A percentile compares a stretch with the other conserved stretches of the same genome.
Evolutionary conservation across 92 coral and sea anemone species (phyloP).

Genomic region (Phenganax stokvisi): DNA sequence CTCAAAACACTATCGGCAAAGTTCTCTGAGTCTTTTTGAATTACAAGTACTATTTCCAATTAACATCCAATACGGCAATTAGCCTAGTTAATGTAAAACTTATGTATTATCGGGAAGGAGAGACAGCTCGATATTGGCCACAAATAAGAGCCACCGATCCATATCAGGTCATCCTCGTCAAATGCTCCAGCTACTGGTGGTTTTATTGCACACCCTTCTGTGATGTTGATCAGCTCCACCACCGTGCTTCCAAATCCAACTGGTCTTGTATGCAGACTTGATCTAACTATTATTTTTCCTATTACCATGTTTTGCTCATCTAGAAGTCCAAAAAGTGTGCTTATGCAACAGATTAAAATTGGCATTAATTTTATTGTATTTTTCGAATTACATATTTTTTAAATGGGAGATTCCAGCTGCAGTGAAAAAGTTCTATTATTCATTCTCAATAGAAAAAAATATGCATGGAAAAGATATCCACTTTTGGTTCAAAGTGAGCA

Average conservation of each 20-base stretch:
- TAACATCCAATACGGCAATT: too few relatives aligned
- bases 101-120: not conserved
- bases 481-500: too few relatives aligned
- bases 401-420: too few relatives aligned
- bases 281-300: not conserved
- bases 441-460: too few relatives aligned
- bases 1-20: too few relatives aligned
- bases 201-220: not conserved
- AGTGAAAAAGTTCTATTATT: too few relatives aligned
- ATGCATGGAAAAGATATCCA: too few relatives aligned
- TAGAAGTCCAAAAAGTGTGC: not conserved
- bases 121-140: conserved; percentile 15
- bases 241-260: not conserved
- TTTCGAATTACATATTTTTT: too few relatives aligned
- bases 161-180: not conserved
- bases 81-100: too few relatives aligned
- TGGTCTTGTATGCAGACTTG: not conserved
- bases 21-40: too few relatives aligned
- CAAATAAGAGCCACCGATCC: not conserved
- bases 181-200: not conserved
- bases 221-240: not conserved
- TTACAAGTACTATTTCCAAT: too few relatives aligned
- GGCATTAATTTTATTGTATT: not conserved
- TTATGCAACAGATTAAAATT: not conserved
- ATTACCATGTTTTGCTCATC: not conserved